Evolutionary conservation across 1,140 invertebrate genomes (phyloP).

Genomic region (Polypedilum vanderplanki): DNA sequence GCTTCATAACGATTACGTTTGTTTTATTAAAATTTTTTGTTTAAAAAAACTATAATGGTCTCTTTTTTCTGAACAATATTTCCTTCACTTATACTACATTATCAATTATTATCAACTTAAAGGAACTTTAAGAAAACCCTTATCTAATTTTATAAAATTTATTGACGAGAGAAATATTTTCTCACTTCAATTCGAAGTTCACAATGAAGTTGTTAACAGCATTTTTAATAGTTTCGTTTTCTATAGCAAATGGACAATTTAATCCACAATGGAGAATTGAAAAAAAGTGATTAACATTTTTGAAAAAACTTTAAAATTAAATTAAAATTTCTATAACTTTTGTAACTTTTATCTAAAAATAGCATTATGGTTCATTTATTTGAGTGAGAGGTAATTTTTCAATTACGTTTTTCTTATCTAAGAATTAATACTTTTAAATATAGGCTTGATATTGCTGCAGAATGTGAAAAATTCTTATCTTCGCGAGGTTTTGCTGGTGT

Average conservation of each 20-base stretch:
- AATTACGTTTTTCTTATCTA: too few relatives aligned
- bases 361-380: constrained; percentile 56
- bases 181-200: not conserved
- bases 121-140: too few relatives aligned
- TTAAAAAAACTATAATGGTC: too few relatives aligned
- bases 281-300: not conserved
- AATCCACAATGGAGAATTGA: not conserved
- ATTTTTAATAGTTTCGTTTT: not conserved
- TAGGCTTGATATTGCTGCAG: constrained; percentile 54
- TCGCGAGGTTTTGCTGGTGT: constrained; percentile 63
- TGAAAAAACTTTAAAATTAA: not conserved
- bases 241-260: not conserved
- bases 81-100: too few relatives aligned
- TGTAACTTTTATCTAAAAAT: constrained; percentile 33
- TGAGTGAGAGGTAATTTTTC: constrained; percentile 65
- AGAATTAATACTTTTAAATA: not conserved
- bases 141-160: too few relatives aligned
- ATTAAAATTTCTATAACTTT: not conserved
- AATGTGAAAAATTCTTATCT: constrained; percentile 64
- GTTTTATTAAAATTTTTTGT: too few relatives aligned
- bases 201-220: not conserved
- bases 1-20: too few relatives aligned
- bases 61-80: too few relatives aligned
- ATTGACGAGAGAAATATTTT: too few relatives aligned
- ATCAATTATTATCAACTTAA: too few relatives aligned